Evolutionary conservation across 2,113 vertebrate genomes (phyloP).

Genomic region (Telmatochromis brachygnathus): DNA sequence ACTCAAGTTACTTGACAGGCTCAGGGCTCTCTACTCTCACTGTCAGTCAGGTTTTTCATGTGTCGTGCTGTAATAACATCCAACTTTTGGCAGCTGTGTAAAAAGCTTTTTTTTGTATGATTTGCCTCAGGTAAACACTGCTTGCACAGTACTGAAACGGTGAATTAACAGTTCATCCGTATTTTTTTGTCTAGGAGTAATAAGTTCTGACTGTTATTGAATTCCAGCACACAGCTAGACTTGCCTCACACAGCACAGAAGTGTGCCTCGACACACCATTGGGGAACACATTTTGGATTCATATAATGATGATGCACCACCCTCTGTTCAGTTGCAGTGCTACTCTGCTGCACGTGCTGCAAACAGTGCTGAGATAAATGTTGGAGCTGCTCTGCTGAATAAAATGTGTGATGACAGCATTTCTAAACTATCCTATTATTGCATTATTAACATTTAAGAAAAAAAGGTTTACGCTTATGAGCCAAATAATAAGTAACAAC

Average conservation of each 20-base stretch:
- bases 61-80: accelerated
- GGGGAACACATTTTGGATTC: background rate
- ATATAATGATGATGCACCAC: background rate
- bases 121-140: background rate
- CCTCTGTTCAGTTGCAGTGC: background rate
- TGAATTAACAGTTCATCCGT: background rate
- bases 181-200: background rate
- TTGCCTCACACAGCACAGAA: background rate
- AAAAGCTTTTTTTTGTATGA: background rate
- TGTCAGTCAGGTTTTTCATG: background rate
- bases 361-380: background rate
- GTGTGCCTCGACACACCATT: background rate
- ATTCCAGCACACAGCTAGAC: background rate
- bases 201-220: background rate
- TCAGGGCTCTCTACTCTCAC: background rate
- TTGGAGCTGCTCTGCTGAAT: background rate
- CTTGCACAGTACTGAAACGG: background rate
- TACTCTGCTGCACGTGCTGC: background rate
- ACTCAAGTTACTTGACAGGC: background rate
- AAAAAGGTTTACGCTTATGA: background rate
- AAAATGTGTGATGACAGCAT: background rate
- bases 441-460: background rate
- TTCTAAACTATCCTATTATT: background rate
- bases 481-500: background rate
- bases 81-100: background rate